Evolutionary conservation across 2,888 invertebrate genomes (phyloP).

Genomic region (Chrysolina haemoptera): DNA sequence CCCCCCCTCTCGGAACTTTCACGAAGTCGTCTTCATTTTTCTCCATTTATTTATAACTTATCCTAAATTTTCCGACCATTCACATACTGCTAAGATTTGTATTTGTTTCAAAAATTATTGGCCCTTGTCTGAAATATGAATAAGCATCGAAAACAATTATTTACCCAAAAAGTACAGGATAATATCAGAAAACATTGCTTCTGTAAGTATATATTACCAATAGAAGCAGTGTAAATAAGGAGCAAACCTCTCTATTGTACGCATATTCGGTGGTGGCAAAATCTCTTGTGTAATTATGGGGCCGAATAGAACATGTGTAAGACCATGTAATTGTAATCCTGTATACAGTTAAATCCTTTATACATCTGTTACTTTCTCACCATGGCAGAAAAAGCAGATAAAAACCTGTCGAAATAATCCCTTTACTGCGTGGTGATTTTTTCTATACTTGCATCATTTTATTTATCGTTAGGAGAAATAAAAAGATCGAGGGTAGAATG

Average conservation of each 20-base stretch:
- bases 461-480: not conserved
- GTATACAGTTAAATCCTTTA: slow-evolving; percentile 66
- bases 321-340: slow-evolving; percentile 69
- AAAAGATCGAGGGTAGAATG: not conserved
- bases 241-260: not conserved
- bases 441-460: not conserved
- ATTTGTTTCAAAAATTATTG: no score
- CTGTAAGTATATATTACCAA: not conserved
- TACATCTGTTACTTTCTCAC: slow-evolving; percentile 64
- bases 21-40: no score
- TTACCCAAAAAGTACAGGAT: no score
- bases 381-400: slow-evolving; percentile 13
- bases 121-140: no score
- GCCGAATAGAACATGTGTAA: slow-evolving; percentile 65
- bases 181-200: no score
- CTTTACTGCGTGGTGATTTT: slow-evolving; percentile 10
- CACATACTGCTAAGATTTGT: no score
- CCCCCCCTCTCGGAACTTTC: no score
- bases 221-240: not conserved
- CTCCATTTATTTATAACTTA: no score
- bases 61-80: no score
- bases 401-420: slow-evolving; percentile 15
- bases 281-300: slow-evolving; percentile 38
- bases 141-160: no score
- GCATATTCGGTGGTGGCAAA: slow-evolving; percentile 31